These are phyloP conservation scores for Lampris megalopsis DNA, from an alignment of 2,113 vertebrate genomes.

Conservation along the genomic window DNA sequence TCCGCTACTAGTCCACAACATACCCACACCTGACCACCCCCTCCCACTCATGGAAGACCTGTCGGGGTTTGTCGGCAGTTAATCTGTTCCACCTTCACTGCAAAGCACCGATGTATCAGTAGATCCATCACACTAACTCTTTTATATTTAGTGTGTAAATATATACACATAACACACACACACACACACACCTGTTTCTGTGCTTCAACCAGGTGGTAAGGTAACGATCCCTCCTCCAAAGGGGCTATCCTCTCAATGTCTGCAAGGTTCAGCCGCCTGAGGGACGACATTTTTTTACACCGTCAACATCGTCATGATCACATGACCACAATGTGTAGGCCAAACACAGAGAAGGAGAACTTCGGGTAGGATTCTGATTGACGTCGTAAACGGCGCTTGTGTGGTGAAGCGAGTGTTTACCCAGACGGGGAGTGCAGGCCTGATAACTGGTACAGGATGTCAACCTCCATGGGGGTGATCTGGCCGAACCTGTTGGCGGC, in stretches of 20 bases:
- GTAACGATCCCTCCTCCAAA: slow-evolving; percentile 91
- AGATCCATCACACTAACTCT: no score
- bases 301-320: background rate
- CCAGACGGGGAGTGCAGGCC: slow-evolving; percentile 94
- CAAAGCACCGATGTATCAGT: background rate
- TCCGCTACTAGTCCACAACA: no score
- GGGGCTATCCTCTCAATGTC: slow-evolving; percentile 98
- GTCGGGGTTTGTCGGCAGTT: background rate
- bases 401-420: slow-evolving; percentile 78
- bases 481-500: slow-evolving; percentile 96
- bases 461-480: slow-evolving; percentile 97
- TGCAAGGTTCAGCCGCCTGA: slow-evolving; percentile 91
- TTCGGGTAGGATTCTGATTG: background rate
- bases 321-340: background rate
- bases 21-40: no score
- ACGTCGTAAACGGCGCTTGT: background rate
- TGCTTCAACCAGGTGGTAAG: slow-evolving; percentile 91
- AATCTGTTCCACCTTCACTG: background rate
- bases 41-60: no score
- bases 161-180: background rate
- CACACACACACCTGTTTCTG: slow-evolving; percentile 87
- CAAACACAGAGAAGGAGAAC: background rate
- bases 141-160: no score
- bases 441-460: slow-evolving; percentile 95
- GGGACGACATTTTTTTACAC: slow-evolving; percentile 10